Conservation (phyloP, 2,113 vertebrate species). For the Labrus mixtus region DNA sequence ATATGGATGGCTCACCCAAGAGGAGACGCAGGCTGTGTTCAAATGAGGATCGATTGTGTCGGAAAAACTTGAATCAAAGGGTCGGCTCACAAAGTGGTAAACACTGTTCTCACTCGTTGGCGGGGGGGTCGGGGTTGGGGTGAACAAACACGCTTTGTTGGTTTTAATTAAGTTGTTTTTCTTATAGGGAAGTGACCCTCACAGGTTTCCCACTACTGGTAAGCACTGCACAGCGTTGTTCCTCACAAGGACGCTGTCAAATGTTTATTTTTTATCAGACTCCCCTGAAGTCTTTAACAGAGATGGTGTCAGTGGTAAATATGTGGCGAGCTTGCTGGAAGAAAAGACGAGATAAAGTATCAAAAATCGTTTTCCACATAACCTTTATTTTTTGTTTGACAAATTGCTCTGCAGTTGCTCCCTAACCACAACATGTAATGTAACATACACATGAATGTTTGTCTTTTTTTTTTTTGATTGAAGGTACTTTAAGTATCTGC, state of each 20-base stretch:
- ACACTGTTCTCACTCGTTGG: slow-evolving; percentile 14
- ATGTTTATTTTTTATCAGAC: not conserved
- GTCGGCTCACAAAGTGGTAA: slow-evolving; percentile 6
- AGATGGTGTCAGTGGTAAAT: not conserved
- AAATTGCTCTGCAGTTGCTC: slow-evolving; percentile 9
- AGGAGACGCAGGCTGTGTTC: slow-evolving; percentile 38
- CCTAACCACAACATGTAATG: slow-evolving; percentile 24
- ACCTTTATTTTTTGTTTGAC: not conserved
- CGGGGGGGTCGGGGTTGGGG: slow-evolving; percentile 9
- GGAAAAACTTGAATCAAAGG: slow-evolving; percentile 53
- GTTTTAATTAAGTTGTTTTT: slow-evolving; percentile 56
- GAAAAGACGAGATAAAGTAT: not conserved
- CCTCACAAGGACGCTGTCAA: slow-evolving; percentile 2
- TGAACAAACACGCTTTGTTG: slow-evolving; percentile 36
- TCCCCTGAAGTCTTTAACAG: not conserved
- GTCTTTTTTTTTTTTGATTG: slow-evolving; percentile 20
- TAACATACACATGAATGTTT: slow-evolving; percentile 14
- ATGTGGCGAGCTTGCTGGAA: not conserved
- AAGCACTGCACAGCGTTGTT: slow-evolving; percentile 20
- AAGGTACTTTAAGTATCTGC: slow-evolving; percentile 9
- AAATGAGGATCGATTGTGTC: slow-evolving; percentile 39
- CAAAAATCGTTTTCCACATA: not conserved
- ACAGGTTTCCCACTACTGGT: not conserved
- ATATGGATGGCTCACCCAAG: slow-evolving; percentile 56
- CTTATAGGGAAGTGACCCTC: slow-evolving; percentile 17